phyloP scores from a whole-genome alignment of 2,113 vertebrate species.

The Columba livia region DNA sequence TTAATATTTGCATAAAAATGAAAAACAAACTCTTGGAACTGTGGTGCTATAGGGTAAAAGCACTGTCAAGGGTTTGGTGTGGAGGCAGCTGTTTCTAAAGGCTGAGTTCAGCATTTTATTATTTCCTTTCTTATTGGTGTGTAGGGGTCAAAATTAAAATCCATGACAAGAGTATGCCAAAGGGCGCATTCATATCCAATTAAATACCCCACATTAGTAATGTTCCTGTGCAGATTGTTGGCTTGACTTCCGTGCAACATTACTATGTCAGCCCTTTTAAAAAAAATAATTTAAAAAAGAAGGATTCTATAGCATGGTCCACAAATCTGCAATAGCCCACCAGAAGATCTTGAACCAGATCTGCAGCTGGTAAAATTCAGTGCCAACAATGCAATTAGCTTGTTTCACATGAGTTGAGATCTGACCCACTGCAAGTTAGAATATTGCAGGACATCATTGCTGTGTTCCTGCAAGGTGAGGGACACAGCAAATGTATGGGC shows the following conservation, averaged over 20 bases:
- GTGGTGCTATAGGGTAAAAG: neutral
- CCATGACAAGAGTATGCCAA: slow-evolving; percentile 31
- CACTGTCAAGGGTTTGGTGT: neutral
- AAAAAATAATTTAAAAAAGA: neutral
- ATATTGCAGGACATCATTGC: neutral
- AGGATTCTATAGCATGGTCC: neutral
- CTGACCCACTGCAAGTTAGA: neutral
- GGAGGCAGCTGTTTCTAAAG: slow-evolving; percentile 12
- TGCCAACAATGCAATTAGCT: neutral
- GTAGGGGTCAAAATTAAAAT: slow-evolving; percentile 50
- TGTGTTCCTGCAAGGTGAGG: neutral
- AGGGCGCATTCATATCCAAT: slow-evolving; percentile 49
- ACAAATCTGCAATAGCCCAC: neutral
- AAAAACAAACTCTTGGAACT: neutral
- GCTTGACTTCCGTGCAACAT: neutral
- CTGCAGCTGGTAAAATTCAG: neutral
- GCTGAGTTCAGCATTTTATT: slow-evolving; percentile 38
- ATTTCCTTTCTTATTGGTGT: slow-evolving; percentile 39
- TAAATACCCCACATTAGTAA: slow-evolving; percentile 25
- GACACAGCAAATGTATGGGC: neutral
- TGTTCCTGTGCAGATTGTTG: slow-evolving; percentile 9
- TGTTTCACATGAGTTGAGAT: neutral
- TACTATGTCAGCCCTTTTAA: neutral
- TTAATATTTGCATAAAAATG: slow-evolving; percentile 20
- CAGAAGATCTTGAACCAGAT: neutral